Evolutionary conservation across 2,888 invertebrate species (phyloP).

Genomic region (Kryphioiulus occultus): DNA sequence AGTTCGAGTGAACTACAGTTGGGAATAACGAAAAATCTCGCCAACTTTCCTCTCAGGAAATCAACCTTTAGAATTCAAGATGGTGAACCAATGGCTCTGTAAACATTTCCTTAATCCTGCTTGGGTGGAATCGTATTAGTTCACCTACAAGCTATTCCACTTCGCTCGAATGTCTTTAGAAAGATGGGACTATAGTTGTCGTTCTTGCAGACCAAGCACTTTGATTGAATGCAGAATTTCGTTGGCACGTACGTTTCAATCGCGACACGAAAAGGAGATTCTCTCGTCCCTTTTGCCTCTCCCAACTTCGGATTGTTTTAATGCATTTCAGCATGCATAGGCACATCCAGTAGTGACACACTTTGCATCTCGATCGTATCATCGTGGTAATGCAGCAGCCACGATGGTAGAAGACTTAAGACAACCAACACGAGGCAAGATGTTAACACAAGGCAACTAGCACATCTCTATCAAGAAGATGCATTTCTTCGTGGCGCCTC

Average conservation of each 20-base stretch:
- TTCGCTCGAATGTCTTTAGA: neutral
- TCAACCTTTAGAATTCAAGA: neutral
- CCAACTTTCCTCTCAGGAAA: neutral
- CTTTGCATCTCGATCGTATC: slow-evolving; percentile 27
- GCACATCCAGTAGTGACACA: slow-evolving; percentile 35
- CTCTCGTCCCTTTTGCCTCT: slow-evolving; percentile 6
- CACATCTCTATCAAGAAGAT: slow-evolving; percentile 36
- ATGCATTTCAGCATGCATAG: slow-evolving; percentile 32
- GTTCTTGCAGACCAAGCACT: neutral
- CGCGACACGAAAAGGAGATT: slow-evolving; percentile 20
- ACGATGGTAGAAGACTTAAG: neutral
- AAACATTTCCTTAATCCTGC: neutral
- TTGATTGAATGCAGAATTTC: slow-evolving; percentile 36
- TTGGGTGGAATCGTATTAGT: neutral
- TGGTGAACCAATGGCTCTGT: slow-evolving; percentile 27
- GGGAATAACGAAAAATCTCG: slow-evolving; percentile 14
- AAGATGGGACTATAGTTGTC: neutral
- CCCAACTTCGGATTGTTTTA: neutral
- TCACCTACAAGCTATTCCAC: neutral
- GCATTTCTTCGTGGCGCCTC: slow-evolving; percentile 13
- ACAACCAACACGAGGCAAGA: slow-evolving; percentile 13
- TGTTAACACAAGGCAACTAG: slow-evolving; percentile 21
- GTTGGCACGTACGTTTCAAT: slow-evolving; percentile 29
- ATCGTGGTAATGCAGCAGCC: neutral
- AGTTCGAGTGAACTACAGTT: neutral